These are phyloP conservation scores for Plodia interpunctella DNA, from an alignment of 1,140 invertebrate genomes.

Conservation along the genomic window DNA sequence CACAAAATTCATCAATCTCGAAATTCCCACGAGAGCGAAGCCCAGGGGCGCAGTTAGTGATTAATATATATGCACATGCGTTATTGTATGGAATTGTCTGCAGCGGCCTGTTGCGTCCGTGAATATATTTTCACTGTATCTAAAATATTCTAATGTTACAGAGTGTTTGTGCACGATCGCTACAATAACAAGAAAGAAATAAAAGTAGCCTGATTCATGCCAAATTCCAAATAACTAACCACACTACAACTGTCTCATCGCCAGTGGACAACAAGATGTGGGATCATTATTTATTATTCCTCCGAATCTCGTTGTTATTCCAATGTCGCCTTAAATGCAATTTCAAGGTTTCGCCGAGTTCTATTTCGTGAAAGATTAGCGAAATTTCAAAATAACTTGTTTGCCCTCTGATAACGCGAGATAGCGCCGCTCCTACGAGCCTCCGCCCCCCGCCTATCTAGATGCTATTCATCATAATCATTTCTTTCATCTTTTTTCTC, in stretches of 20 bases:
- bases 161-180: background rate
- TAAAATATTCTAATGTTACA: no score
- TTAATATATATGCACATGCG: no score
- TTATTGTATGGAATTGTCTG: no score
- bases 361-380: conserved; percentile 32
- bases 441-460: no score
- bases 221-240: conserved; percentile 21
- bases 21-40: no score
- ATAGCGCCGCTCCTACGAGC: no score
- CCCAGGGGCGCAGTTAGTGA: no score
- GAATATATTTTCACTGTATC: no score
- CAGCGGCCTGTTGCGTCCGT: no score
- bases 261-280: conserved; percentile 22
- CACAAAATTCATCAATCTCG: no score
- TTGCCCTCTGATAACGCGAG: conserved; percentile 38
- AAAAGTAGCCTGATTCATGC: conserved; percentile 20
- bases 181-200: conserved; percentile 16
- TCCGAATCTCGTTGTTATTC: conserved; percentile 47
- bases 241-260: conserved; percentile 16
- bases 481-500: no score
- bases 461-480: no score
- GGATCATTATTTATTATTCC: conserved; percentile 45
- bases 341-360: conserved; percentile 40
- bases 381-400: conserved; percentile 38
- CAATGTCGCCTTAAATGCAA: conserved; percentile 49